phyloP scores from a whole-genome alignment of 1,140 invertebrate species.

The Drosophila sproati region DNA sequence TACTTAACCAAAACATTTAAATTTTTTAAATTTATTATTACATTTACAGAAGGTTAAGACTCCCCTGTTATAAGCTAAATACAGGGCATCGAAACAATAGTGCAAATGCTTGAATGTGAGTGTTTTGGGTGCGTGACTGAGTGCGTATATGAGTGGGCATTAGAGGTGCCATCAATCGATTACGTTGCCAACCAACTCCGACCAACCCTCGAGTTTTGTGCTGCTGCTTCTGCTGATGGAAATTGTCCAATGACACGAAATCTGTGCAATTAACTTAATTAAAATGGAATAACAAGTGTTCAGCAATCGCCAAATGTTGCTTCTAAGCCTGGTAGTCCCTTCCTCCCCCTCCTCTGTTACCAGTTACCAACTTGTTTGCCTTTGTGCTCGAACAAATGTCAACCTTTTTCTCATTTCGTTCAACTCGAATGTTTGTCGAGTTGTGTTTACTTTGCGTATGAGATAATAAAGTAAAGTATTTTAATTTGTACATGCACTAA shows the following conservation, averaged over 20 bases:
- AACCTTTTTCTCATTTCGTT: constrained; percentile 43
- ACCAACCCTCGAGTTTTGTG: constrained; percentile 35
- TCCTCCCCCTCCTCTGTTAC: neutral
- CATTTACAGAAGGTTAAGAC: neutral
- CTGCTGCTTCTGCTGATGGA: neutral
- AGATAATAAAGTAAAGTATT: constrained; percentile 60
- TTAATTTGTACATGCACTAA: constrained; percentile 74
- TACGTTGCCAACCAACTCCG: constrained; percentile 24
- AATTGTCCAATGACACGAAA: constrained; percentile 65
- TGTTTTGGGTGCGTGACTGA: constrained; percentile 41
- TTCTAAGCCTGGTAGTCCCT: constrained; percentile 35
- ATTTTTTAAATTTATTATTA: too few species aligned
- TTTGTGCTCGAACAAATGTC: constrained; percentile 77
- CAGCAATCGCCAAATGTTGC: constrained; percentile 53
- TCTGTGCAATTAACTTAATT: constrained; percentile 83
- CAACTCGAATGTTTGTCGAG: constrained; percentile 41
- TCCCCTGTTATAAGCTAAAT: neutral
- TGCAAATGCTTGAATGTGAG: constrained; percentile 20
- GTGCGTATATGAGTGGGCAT: constrained; percentile 42
- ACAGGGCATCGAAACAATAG: constrained; percentile 16
- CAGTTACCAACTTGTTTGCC: constrained; percentile 50
- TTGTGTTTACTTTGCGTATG: constrained; percentile 55
- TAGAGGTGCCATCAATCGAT: constrained; percentile 64
- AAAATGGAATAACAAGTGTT: constrained; percentile 83
- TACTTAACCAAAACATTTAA: too few species aligned